A percentile compares a stretch with the other conserved stretches of the same genome.
Evolutionary conservation across 2,888 invertebrate genomes (phyloP).

Genomic region (Eudasyphora cyanicolor): DNA sequence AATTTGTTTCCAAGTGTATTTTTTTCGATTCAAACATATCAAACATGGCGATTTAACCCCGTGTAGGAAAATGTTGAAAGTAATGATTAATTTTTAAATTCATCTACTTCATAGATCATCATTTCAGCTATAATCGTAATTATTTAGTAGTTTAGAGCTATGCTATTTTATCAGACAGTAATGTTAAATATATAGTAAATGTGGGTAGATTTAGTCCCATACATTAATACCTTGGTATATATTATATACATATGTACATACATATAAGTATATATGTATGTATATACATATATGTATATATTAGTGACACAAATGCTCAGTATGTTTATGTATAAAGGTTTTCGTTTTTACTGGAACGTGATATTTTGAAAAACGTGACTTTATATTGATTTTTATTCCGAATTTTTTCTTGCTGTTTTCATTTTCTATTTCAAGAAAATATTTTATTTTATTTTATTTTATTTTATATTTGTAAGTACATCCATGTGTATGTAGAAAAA

Average conservation of each 20-base stretch:
- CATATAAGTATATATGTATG: not conserved
- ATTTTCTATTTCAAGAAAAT: conserved; percentile 47
- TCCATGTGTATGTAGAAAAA: too few species aligned
- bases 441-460: conserved; percentile 9
- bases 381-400: conserved; percentile 79
- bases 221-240: too few species aligned
- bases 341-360: conserved; percentile 77
- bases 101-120: too few species aligned
- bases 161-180: not conserved
- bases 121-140: too few species aligned
- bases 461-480: not conserved
- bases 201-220: conserved; percentile 1
- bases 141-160: too few species aligned
- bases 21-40: too few species aligned
- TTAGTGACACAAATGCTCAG: not conserved
- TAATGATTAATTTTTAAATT: too few species aligned
- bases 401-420: conserved; percentile 74
- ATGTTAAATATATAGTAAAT: not conserved
- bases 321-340: conserved; percentile 30
- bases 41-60: too few species aligned
- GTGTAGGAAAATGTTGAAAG: too few species aligned
- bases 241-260: not conserved
- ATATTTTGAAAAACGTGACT: conserved; percentile 79
- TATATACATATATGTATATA: not conserved
- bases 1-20: too few species aligned